Evolutionary conservation across 2,113 vertebrate species (phyloP).

Genomic region (human (Homo sapiens)): DNA sequence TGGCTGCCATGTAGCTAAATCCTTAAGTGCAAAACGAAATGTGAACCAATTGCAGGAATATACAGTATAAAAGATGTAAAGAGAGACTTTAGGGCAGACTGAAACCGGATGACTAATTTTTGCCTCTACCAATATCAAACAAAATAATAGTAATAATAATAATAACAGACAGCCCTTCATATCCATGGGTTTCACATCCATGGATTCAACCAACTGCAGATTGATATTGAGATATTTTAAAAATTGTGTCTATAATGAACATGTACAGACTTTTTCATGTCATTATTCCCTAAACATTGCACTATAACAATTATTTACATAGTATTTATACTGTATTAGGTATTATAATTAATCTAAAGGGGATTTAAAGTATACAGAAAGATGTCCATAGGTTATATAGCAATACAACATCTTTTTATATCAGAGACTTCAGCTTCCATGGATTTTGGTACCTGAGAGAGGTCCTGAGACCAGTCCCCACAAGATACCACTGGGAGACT

Average conservation of each 20-base stretch:
- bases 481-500: not conserved
- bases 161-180: not conserved
- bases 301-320: not conserved
- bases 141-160: not conserved
- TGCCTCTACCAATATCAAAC: not conserved
- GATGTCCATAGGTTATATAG: not conserved
- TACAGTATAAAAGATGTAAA: not conserved
- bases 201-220: not conserved
- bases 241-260: not conserved
- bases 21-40: not conserved
- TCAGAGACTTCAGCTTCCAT: not conserved
- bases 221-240: not conserved
- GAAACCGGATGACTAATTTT: not conserved
- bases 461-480: not conserved
- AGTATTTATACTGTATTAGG: not conserved
- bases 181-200: not conserved
- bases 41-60: not conserved
- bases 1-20: not conserved
- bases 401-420: not conserved
- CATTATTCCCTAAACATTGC: not conserved
- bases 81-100: not conserved
- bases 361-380: not conserved
- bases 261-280: not conserved
- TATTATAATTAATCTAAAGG: not conserved
- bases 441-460: not conserved